Evolutionary conservation across 2,797 vertebrate genomes (phyloP), one percentile per base, ranked within the genome.

Genomic region (Pangasius krempfi): DNA sequence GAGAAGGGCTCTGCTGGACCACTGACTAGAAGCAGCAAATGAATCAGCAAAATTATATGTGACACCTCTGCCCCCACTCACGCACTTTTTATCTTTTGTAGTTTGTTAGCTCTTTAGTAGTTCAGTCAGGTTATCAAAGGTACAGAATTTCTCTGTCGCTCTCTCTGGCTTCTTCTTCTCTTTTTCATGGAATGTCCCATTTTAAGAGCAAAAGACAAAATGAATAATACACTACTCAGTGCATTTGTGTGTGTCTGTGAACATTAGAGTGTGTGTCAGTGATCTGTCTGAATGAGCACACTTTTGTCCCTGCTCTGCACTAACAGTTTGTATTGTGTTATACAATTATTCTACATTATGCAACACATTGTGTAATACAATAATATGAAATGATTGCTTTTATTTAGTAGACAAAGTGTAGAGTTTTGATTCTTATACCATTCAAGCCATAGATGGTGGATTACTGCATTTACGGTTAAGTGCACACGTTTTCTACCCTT

Each of bases 11-110:
- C 76, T 79, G 54, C 87, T 87, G 70, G 89, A 90, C n/a, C 76
- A 50, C 60, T 86, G 82, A 86, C 88, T 90, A 79, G 84, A 82
- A 79, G 75, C 68, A 60, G 73, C 83, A 84, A 86, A 92, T 92
- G 83, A 92, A 75, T 90, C 91, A 92, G 88, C 88, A 90, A 30
- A 47, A 66, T 80, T 80, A 84, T 68, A 87, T 84, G 68, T 66
- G 86, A 68, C 88, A 73, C 27, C 37, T 78, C 79, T 89, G 33
- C 54, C 27, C 68, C 66, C 18, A 58, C 62, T 22, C 60, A 25
- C 40, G 10, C 73, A 18, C 47, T 72, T 52, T 72, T 27, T 40
- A 56, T 30, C 5, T 84, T 64, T 73, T 81, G 18, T 73, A 56
- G 30, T 73, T 20, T 37, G 64, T 30, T 66, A 58, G 54, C 40